A percentile compares a stretch with the other conserved stretches of the same genome.
These are phyloP conservation scores for Seira musarum DNA, from an alignment of 2,888 invertebrate species.

Conservation along the genomic window DNA sequence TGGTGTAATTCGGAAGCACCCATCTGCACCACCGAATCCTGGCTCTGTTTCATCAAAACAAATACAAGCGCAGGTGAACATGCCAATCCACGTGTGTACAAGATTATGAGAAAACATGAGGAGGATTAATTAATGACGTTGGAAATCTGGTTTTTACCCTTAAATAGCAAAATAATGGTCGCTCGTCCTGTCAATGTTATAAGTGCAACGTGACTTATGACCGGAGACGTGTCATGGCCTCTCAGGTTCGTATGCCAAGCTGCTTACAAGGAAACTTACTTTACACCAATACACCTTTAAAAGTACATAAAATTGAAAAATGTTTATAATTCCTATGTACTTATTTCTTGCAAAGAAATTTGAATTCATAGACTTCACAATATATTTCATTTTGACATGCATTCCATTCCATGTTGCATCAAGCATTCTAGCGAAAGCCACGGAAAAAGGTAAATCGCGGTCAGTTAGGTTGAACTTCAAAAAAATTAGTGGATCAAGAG, in stretches of 20 bases:
- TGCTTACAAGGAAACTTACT: too few relatives aligned
- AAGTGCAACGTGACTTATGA: constrained; percentile 91
- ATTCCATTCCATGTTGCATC: neutral
- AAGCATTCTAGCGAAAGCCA: neutral
- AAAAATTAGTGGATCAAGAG: too few relatives aligned
- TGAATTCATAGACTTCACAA: neutral
- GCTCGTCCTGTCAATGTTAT: constrained; percentile 87
- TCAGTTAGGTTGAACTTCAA: too few relatives aligned
- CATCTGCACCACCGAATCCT: too few relatives aligned
- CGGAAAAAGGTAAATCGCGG: too few relatives aligned
- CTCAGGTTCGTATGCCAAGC: constrained; percentile 70
- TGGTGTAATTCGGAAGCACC: neutral
- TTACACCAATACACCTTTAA: neutral
- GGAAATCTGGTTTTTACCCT: too few relatives aligned
- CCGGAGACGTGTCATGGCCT: constrained; percentile 90
- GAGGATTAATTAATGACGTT: too few relatives aligned
- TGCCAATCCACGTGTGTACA: too few relatives aligned
- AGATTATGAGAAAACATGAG: too few relatives aligned
- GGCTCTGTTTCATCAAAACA: constrained; percentile 12
- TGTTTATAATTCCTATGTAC: neutral
- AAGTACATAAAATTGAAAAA: neutral
- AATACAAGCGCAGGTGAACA: neutral
- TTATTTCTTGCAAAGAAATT: neutral
- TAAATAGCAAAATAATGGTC: constrained; percentile 73
- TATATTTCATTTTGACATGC: constrained; percentile 26